A percentile compares a stretch with the other conserved stretches of the same genome.
phyloP scores from a whole-genome alignment of 2,797 vertebrate species.

The Chelmon rostratus region DNA sequence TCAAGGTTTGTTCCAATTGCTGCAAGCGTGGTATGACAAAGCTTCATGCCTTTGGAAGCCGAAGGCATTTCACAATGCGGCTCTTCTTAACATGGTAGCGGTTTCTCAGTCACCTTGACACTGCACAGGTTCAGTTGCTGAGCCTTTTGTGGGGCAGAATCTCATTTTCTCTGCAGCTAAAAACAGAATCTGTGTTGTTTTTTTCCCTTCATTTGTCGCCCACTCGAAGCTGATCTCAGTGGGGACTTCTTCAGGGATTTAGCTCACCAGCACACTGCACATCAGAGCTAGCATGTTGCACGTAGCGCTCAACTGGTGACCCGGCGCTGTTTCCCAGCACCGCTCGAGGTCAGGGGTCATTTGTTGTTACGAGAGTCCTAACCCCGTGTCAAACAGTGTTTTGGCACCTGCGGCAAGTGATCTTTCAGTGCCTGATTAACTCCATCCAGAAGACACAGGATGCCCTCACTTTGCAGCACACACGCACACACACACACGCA shows the following conservation, averaged over 20 bases:
- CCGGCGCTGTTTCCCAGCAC: slow-evolving; percentile 56
- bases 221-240: slow-evolving; percentile 21
- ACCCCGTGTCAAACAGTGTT: slow-evolving; percentile 70
- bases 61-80: slow-evolving; percentile 57
- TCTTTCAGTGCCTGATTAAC: slow-evolving; percentile 78
- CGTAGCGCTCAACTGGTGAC: slow-evolving; percentile 51
- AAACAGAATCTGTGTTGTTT: slow-evolving; percentile 37
- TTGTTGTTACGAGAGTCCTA: slow-evolving; percentile 58
- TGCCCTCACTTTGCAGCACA: slow-evolving; percentile 31
- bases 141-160: slow-evolving; percentile 56
- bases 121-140: slow-evolving; percentile 44
- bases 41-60: slow-evolving; percentile 63
- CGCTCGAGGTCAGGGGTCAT: slow-evolving; percentile 61
- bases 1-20: slow-evolving; percentile 67
- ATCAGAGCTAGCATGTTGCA: slow-evolving; percentile 42
- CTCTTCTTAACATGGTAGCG: slow-evolving; percentile 53
- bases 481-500: slow-evolving; percentile 36
- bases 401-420: slow-evolving; percentile 77
- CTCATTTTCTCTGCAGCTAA: slow-evolving; percentile 61
- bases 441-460: slow-evolving; percentile 59
- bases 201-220: slow-evolving; percentile 32
- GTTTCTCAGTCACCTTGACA: slow-evolving; percentile 69
- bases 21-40: slow-evolving; percentile 53
- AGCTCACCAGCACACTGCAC: slow-evolving; percentile 13
- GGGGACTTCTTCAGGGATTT: slow-evolving; percentile 28